phyloP scores from a whole-genome alignment of 2,797 vertebrate species.

The Platalea minor region DNA sequence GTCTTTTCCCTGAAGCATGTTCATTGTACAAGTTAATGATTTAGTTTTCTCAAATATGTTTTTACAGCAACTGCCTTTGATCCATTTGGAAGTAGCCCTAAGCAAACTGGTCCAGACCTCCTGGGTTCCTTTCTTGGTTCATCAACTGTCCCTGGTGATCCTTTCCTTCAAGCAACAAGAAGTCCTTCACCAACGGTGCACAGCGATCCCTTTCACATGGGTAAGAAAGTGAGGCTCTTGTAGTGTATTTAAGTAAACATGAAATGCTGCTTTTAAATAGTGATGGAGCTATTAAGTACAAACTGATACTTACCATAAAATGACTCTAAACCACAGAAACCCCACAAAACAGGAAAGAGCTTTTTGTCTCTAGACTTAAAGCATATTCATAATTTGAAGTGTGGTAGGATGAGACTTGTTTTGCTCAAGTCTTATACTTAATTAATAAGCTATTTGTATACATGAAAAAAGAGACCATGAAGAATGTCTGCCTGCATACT shows the following conservation, averaged over 20 bases:
- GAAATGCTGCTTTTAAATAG: background rate
- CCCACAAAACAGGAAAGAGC: background rate
- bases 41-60: background rate
- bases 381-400: background rate
- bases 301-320: background rate
- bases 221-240: conserved; percentile 75
- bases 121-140: conserved; percentile 89
- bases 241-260: background rate
- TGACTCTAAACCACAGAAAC: conserved; percentile 19
- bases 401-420: background rate
- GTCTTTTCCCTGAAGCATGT: background rate
- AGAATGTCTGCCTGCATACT: background rate
- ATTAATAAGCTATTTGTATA: conserved; percentile 33
- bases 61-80: conserved; percentile 81
- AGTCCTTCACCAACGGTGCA: conserved; percentile 91
- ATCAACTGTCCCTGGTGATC: conserved; percentile 83
- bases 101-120: conserved; percentile 88
- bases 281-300: background rate
- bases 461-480: background rate
- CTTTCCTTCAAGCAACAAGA: conserved; percentile 89
- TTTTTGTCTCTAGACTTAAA: background rate
- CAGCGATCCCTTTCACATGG: conserved; percentile 77
- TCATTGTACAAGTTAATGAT: background rate
- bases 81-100: conserved; percentile 86
- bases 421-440: background rate